Percentiles rank a stretch among this genome's conserved stretches.
Evolutionary conservation across 2,113 vertebrate genomes (phyloP).

Genomic region (Melospiza melodia): DNA sequence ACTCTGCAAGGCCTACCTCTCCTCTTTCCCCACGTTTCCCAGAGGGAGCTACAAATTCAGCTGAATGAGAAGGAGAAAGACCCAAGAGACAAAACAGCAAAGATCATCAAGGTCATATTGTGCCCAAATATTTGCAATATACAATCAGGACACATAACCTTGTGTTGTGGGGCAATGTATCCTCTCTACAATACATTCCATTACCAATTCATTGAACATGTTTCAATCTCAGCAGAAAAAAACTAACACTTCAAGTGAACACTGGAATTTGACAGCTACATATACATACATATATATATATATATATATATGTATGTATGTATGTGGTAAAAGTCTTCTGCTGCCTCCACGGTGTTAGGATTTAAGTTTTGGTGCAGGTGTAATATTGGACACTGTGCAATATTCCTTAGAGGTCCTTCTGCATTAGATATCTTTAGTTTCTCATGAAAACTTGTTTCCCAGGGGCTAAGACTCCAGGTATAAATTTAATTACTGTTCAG

Average conservation of each 20-base stretch:
- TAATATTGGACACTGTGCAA: background rate
- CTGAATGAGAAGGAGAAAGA: background rate
- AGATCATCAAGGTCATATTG: background rate
- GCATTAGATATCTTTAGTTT: background rate
- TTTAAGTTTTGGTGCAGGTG: background rate
- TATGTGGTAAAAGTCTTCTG: background rate
- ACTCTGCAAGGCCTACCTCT: background rate
- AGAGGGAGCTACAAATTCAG: background rate
- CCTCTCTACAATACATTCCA: background rate
- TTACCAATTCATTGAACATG: background rate
- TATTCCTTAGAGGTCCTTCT: background rate
- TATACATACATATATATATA: background rate
- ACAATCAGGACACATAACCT: background rate
- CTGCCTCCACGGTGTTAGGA: background rate
- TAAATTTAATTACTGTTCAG: background rate
- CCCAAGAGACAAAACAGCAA: background rate
- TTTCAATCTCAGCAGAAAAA: background rate
- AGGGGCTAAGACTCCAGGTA: background rate
- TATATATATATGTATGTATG: too few relatives aligned
- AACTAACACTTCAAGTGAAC: background rate
- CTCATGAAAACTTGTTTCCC: background rate
- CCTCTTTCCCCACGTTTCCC: rapidly evolving
- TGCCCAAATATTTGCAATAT: background rate
- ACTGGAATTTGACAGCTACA: background rate
- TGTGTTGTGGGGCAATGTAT: background rate